Percentiles rank a stretch among this genome's conserved stretches.
Conservation (phyloP, 2,797 vertebrate genomes). For the Takifugu ocellatus region DNA sequence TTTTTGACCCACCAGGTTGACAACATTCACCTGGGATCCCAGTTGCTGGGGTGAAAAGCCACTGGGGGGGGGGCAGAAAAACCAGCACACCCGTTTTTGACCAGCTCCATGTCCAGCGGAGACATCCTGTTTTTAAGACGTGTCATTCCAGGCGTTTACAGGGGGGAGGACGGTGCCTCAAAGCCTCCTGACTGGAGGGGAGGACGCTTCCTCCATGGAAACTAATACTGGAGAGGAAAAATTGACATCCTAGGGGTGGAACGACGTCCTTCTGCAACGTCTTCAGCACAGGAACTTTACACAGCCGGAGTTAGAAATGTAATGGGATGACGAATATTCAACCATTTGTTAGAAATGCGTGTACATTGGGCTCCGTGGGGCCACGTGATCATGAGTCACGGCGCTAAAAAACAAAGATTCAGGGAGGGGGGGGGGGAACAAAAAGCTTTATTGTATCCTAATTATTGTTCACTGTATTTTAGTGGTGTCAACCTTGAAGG, state of each 20-base stretch:
- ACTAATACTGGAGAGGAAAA: constrained; percentile 18
- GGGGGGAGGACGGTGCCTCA: constrained; percentile 19
- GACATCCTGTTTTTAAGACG: constrained; percentile 50
- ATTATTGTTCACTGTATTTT: background rate
- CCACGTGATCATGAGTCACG: constrained; percentile 17
- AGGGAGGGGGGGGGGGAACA: constrained; percentile 5
- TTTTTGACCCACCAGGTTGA: too few relatives aligned
- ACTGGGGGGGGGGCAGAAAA: background rate
- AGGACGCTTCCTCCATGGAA: constrained; percentile 27
- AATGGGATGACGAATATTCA: constrained; percentile 26
- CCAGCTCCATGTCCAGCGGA: constrained; percentile 1
- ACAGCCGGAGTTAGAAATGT: background rate
- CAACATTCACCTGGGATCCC: too few relatives aligned
- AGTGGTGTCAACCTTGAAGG: background rate
- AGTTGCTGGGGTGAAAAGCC: too few relatives aligned
- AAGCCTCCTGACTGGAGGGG: constrained; percentile 21
- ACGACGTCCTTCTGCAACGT: constrained; percentile 2
- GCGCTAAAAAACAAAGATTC: background rate
- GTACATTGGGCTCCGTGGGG: constrained; percentile 1
- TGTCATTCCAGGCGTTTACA: constrained; percentile 47
- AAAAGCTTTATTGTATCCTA: constrained; percentile 12
- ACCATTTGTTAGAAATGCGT: constrained; percentile 1
- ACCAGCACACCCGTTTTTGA: background rate
- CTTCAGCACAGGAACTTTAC: background rate
- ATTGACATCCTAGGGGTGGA: background rate